Evolutionary conservation across 1,140 invertebrate genomes (phyloP), one percentile per base, ranked within the genome.

Genomic region (Lucilia sericata): DNA sequence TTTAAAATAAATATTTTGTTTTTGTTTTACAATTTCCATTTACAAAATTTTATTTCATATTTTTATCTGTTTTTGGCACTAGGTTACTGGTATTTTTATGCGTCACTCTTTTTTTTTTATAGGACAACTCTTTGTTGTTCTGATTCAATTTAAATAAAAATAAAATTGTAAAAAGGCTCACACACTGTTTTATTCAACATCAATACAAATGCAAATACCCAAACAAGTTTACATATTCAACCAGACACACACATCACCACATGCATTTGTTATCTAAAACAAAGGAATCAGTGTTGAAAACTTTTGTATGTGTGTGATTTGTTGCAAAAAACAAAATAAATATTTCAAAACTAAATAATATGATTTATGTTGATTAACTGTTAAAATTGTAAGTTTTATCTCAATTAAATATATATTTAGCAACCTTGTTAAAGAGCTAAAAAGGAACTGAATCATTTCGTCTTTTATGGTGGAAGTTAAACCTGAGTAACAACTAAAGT

Each of bases 41-140:
- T 70, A 21, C 65, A 21, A 19, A n/a, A n/a, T 65, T 60, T 21
- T 70, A 21, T 70, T 60, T 21, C n/a, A 21, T 70, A 17, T 70
- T 70, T 17, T 70, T 70, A 70, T 70, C 65, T 70, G 65, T 70
- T 70, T 70, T 70, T 70, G 65, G 65, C 65, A 70, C 21, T 70
- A 21, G 51, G 51, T 55, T 12, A 55, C 51, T 70, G 9, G 25
- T 30, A 9, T 21, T 70, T 70, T 70, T 70, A 70, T 70, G 65
- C 65, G 65, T 70, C 65, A 70, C 65, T 70, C 25, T 70, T 60
- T 70, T 25, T 70, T 70, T 60, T 70, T 25, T 70, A 21, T 70
- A 70, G n/a, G 65, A 21, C 65, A 70, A 70, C 65, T 60, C 21
- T 21, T 70, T 19, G n/a, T 70, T 70, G 25, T 30, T 70, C n/a